Base-by-base conservation (phyloP, 2,888 invertebrate genomes). In the Rhodophaea formosa region DNA sequence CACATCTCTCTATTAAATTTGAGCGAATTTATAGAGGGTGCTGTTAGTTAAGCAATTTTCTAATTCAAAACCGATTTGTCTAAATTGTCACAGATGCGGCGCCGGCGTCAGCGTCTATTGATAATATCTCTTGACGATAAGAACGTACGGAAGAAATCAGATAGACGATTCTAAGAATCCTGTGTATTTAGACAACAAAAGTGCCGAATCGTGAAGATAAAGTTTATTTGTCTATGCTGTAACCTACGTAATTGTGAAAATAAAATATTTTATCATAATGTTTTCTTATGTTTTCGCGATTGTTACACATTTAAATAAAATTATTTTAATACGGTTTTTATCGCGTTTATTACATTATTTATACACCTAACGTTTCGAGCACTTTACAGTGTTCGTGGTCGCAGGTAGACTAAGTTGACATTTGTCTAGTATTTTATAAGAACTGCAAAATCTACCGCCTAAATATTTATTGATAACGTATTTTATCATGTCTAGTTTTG, bases 101-200 rank as follows among this genome's bases (percentile, higher is more conserved):
- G 67, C 62, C 65, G 65, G 65, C 63, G 67, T 62, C 65, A 57
- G 65, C 63, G 59, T 59, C 62, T 64, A 69, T 70, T 69, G 67
- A 69, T 67, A 57, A 60, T 59, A 62, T 65, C 44, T 57, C 61
- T 58, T 49, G 49, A 15, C 43, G 56, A 56, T 39, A 47, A 23
- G 8, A 43, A 12, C 49, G 32, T 8, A 29, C 23, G 23, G 39
- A 30, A 43, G 30, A 47, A 56, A 56, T 56, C 47, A 42, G 56
- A 56, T 49, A 56, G n/a, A 15, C n/a, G 15, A 15, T 56, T 56
- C 56, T 23, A 0, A 42, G 49, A 56, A 56, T 49, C 43, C 15
- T 5, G 14, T 46, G 8, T 23, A 23, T 23, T 23, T 53, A n/a
- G 5, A 46, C 17, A 17, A 29, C 17, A 46, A 46, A 46, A 46